These are phyloP conservation scores for Rhingia campestris DNA, from an alignment of 2,888 invertebrate genomes.

Conservation along the genomic window DNA sequence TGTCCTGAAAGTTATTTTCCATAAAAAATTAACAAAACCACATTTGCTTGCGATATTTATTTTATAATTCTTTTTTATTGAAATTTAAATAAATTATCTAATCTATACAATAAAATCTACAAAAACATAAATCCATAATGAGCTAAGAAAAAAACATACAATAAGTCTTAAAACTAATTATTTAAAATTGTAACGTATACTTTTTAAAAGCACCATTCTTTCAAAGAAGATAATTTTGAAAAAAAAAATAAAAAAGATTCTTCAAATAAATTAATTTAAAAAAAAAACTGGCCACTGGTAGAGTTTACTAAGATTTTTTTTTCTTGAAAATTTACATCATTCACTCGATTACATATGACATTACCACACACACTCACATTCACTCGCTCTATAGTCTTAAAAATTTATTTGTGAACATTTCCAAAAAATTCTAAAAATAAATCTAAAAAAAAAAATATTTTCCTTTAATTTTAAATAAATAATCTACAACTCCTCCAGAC, in stretches of 20 bases:
- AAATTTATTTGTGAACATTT: conserved; percentile 34
- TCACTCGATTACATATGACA: conserved; percentile 20
- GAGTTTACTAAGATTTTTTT: conserved; percentile 43
- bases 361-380: conserved; percentile 17
- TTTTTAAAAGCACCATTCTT: conserved; percentile 80
- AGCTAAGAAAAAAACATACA: conserved; percentile 38
- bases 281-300: conserved; percentile 69
- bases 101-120: conserved; percentile 60
- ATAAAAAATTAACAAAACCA: conserved; percentile 1
- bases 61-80: conserved; percentile 52
- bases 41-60: conserved; percentile 11
- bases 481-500: conserved; percentile 93
- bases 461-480: conserved; percentile 21
- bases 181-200: conserved; percentile 78
- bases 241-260: conserved; percentile 28
- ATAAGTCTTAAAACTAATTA: background rate
- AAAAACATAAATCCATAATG: conserved; percentile 41
- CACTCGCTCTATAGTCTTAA: conserved; percentile 40
- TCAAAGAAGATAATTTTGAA: conserved; percentile 53
- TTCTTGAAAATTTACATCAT: conserved; percentile 24
- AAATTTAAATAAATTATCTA: conserved; percentile 71
- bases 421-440: conserved; percentile 28
- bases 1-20: background rate
- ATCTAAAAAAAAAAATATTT: background rate
- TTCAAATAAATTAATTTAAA: conserved; percentile 4